Evolutionary conservation across 2,113 vertebrate species (phyloP), one percentile per base, ranked within the genome.

Genomic region (Hippopotamus amphibius): DNA sequence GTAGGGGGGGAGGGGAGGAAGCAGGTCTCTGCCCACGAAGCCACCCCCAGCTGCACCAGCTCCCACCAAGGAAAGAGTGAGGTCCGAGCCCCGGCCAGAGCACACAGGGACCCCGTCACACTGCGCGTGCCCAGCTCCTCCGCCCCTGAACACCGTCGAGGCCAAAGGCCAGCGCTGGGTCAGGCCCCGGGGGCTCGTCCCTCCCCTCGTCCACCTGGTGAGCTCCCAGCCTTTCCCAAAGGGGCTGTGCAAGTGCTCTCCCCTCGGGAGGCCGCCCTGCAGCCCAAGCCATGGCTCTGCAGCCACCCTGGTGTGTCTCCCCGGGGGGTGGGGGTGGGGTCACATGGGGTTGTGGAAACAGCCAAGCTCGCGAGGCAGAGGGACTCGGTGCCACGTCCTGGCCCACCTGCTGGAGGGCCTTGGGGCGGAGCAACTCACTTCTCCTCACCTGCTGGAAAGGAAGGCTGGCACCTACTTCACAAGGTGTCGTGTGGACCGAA

Each of bases 401-500:
- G 48, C 53, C 41, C 68, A 17, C 68, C 2, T 8, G n/a, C 50
- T 11, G 17, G 74, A 5, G 0, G 1, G 26, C 37, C 37, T 22
- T 41, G 89, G 55, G 33, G 41, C 8, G 1, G 15, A 33, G 43
- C 2, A 0, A 53, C 10, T 41, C 6, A 41, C 16, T 28, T 57
- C 55, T 2, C 43, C 46, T 90, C 55, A 24, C 24, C 68, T n/a
- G n/a, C 28, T 48, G 30, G n/a, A 50, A 24, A 22, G 26, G 17
- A 33, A 81, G 59, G 16, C 26, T 8, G 16, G 15, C 21, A 19
- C 46, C 16, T 24, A 14, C 22, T 22, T 21, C 16, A 55, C 19
- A 1, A 26, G 15, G n/a, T 7, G 33, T 17, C 1, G 0, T 1
- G 12, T 4, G 43, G 46, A 28, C 65, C 22, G 13, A 10, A 26